Conservation (phyloP, 23 tunicate species). For the Ascidia mentula region DNA sequence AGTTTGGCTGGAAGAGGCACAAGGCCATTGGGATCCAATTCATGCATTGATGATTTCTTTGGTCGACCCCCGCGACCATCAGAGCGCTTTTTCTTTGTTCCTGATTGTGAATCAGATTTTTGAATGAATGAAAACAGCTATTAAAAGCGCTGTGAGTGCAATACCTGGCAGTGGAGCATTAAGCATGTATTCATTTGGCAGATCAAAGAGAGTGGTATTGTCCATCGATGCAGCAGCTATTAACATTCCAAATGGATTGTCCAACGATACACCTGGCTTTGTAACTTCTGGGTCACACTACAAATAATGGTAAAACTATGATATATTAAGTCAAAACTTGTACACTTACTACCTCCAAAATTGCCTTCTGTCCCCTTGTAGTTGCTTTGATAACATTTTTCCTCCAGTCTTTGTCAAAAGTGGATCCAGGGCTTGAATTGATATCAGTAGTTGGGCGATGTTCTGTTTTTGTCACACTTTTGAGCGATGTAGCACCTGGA, state of each 20-base stretch:
- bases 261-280: background rate
- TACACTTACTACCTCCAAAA: slow-evolving; percentile 46
- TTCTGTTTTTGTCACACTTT: background rate
- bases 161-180: slow-evolving; percentile 63
- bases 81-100: slow-evolving; percentile 47
- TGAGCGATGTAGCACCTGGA: background rate
- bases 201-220: slow-evolving; percentile 64
- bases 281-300: slow-evolving; percentile 24
- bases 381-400: slow-evolving; percentile 82
- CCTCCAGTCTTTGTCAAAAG: slow-evolving; percentile 64
- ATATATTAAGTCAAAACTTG: background rate
- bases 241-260: slow-evolving; percentile 69
- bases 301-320: background rate
- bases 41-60: slow-evolving; percentile 48
- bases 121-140: background rate
- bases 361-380: slow-evolving; percentile 85
- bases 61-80: slow-evolving; percentile 34
- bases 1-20: slow-evolving; percentile 72
- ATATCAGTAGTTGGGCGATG: background rate
- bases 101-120: slow-evolving; percentile 3
- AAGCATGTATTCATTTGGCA: slow-evolving; percentile 49
- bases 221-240: slow-evolving; percentile 86
- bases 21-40: slow-evolving; percentile 67
- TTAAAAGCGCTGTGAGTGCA: background rate
- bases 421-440: slow-evolving; percentile 1